Conservation (phyloP, 2,113 vertebrate species). For the Leptocoma aspasia region DNA sequence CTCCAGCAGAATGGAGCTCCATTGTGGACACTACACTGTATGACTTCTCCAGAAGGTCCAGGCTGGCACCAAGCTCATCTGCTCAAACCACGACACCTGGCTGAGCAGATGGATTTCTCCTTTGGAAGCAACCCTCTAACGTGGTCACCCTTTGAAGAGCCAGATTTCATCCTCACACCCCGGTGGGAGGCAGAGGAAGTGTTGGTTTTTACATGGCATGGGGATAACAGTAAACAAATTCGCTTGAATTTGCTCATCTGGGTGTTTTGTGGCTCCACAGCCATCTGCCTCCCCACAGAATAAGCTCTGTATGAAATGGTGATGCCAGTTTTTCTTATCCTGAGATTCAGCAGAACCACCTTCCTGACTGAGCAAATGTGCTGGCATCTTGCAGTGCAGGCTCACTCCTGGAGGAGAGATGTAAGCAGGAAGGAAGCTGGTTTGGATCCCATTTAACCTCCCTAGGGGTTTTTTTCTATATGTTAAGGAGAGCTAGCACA, state of each 20-base stretch:
- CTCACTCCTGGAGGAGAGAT: not conserved
- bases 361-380: not conserved
- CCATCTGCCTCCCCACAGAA: not conserved
- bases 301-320: not conserved
- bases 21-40: not conserved
- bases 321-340: not conserved
- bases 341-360: conserved; percentile 14
- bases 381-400: not conserved
- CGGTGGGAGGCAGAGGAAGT: not conserved
- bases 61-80: not conserved
- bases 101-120: not conserved
- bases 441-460: not conserved
- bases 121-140: not conserved
- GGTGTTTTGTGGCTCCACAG: not conserved
- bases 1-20: not conserved
- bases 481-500: not conserved
- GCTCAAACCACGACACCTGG: rapidly evolving
- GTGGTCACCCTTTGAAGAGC: not conserved
- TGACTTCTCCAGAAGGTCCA: not conserved
- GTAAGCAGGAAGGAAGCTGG: not conserved
- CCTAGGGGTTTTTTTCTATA: not conserved
- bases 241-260: not conserved
- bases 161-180: not conserved
- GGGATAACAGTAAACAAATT: not conserved
- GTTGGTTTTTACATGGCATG: not conserved